Conservation (phyloP, 92 coral and sea anemone genomes). For the Epizoanthus illoricatus region DNA sequence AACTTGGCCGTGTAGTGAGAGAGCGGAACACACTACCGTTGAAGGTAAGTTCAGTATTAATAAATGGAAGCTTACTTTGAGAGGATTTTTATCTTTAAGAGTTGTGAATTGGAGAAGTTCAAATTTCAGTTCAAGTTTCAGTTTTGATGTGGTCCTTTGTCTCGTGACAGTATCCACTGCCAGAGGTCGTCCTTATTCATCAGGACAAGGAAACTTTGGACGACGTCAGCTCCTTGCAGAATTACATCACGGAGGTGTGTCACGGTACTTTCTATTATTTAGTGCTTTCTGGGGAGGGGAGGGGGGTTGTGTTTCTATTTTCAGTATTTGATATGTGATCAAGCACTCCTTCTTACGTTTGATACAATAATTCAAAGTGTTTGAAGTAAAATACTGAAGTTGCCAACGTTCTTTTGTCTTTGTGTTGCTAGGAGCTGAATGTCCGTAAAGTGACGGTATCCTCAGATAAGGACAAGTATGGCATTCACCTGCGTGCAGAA, state of each 20-base stretch:
- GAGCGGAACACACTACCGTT: constrained; percentile 94
- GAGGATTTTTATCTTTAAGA: neutral
- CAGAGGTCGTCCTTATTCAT: constrained; percentile 95
- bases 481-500: constrained; percentile 85
- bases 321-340: neutral
- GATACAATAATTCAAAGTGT: neutral
- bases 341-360: neutral
- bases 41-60: constrained; percentile 57
- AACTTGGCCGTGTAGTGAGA: constrained; percentile 94
- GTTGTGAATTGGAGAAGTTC: neutral
- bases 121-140: neutral
- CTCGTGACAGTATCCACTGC: constrained; percentile 80
- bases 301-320: neutral
- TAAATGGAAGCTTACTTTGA: too few relatives aligned
- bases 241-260: constrained; percentile 81
- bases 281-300: too few relatives aligned
- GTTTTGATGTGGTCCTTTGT: neutral
- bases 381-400: too few relatives aligned
- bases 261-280: too few relatives aligned
- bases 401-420: neutral
- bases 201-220: constrained; percentile 87
- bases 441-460: constrained; percentile 92
- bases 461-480: constrained; percentile 94
- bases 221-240: constrained; percentile 89
- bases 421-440: constrained; percentile 74